These are phyloP conservation scores for Paramuricea clavata DNA, from an alignment of 92 coral and sea anemone genomes.

Conservation along the genomic window DNA sequence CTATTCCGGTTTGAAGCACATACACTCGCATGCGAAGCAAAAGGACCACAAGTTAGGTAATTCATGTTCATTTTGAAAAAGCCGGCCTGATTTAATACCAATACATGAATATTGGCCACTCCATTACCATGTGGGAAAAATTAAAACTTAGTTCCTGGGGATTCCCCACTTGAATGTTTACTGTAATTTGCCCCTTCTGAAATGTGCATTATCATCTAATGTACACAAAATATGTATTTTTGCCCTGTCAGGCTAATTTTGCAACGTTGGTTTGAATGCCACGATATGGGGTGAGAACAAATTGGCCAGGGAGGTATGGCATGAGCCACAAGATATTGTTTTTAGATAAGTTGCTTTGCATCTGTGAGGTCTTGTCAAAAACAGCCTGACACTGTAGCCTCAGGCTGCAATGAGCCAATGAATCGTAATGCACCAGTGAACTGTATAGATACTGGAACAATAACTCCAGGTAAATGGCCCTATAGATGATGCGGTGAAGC, in stretches of 20 bases:
- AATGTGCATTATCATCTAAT: background rate
- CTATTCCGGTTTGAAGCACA: constrained; percentile 95
- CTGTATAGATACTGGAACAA: too few species aligned
- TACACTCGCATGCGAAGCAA: constrained; percentile 89
- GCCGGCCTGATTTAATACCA: background rate
- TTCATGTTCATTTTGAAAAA: background rate
- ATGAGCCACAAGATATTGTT: background rate
- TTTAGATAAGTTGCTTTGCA: too few species aligned
- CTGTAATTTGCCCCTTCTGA: background rate
- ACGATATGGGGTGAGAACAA: background rate
- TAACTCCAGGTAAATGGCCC: too few species aligned
- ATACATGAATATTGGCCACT: background rate
- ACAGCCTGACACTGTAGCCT: too few species aligned
- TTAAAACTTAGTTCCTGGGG: constrained; percentile 20
- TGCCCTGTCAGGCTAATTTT: background rate
- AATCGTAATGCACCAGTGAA: too few species aligned
- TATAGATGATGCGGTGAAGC: too few species aligned
- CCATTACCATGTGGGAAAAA: background rate
- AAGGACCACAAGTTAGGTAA: constrained; percentile 92
- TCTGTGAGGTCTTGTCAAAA: too few species aligned
- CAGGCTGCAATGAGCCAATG: too few species aligned
- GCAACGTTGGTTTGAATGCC: background rate
- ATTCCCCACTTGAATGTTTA: background rate
- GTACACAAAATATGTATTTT: background rate
- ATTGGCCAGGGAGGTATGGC: background rate